Conservation (phyloP, 2,888 invertebrate species). For the Cerastoderma edule region DNA sequence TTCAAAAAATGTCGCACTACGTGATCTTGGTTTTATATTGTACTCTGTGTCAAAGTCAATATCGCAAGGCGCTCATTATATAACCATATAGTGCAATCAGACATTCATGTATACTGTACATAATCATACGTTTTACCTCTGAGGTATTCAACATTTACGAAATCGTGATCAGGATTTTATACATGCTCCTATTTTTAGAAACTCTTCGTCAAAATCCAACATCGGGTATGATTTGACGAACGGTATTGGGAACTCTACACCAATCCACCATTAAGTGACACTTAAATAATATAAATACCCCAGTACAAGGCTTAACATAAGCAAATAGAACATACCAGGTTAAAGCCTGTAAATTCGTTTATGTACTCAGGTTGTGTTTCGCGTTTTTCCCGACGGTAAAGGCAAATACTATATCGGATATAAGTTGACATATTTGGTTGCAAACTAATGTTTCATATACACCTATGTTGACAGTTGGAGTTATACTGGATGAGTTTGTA, state of each 20-base stretch:
- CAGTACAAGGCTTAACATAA: not conserved
- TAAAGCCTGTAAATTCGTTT: not conserved
- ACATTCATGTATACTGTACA: too few relatives aligned
- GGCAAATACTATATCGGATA: not conserved
- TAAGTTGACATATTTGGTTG: not conserved
- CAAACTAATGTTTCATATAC: not conserved
- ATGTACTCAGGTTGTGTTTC: not conserved
- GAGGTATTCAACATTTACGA: too few relatives aligned
- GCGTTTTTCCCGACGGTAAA: not conserved
- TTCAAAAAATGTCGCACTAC: too few relatives aligned
- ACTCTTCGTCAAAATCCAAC: constrained; percentile 2
- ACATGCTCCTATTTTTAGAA: constrained; percentile 14
- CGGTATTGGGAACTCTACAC: constrained; percentile 15
- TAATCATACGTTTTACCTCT: too few relatives aligned
- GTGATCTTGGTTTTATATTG: too few relatives aligned
- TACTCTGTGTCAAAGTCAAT: too few relatives aligned
- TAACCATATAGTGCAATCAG: too few relatives aligned
- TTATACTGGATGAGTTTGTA: not conserved
- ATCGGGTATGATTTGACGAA: not conserved
- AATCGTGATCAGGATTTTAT: too few relatives aligned
- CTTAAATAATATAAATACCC: not conserved
- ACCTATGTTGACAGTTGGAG: not conserved
- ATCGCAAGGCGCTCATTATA: too few relatives aligned
- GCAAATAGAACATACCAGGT: not conserved
- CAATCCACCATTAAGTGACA: constrained; percentile 7